Base-by-base conservation (phyloP, 2,113 vertebrate genomes). In the Amphilophus citrinellus region DNA sequence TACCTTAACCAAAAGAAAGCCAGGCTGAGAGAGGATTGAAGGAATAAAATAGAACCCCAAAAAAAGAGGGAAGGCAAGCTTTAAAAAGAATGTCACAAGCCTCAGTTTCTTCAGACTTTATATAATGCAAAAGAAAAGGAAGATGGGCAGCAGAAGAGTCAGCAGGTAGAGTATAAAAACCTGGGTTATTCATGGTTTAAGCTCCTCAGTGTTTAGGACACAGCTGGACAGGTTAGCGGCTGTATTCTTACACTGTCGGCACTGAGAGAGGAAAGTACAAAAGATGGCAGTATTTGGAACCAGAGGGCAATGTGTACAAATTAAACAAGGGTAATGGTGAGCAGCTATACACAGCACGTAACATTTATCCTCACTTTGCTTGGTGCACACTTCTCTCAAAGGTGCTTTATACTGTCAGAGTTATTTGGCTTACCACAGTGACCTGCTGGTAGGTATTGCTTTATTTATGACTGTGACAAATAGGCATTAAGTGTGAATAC, bases 261-360 rank as follows among this genome's bases (percentile, higher is more conserved):
- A 13, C 57, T 77, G 53, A 30, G 17, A 42, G 76, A 68, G 61
- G 22, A 53, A 77, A 78, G 27, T 57, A 24, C 62, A 53, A 37
- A 32, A 59, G 15, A 56, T 37, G 50, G 80, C 44, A 82, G 60
- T 58, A 66, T 83, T 73, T 66, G 44, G 32, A 84, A 73, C 44
- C 65, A 30, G 44, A 30, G 66, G 56, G 37, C 32, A 68, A 59
- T 7, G 59, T 9, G 60, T 61, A 66, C 39, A 81, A 37, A 84
- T 89, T 79, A 66, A 79, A 86, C 78, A 77, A 65, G 30, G 47
- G 77, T 14, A 73, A 77, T 32, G 77, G 61, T 80, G 57, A 57
- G 44, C 61, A 75, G 62, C 71, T 60, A 17, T 6, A 47, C 76
- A 50, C 61, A n/a, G 76, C 61, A 13, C 7, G 37, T 60, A n/a